Evolutionary conservation across 2,888 invertebrate genomes (phyloP), one percentile per base, ranked within the genome.

Genomic region (Barypeithes pellucidus): DNA sequence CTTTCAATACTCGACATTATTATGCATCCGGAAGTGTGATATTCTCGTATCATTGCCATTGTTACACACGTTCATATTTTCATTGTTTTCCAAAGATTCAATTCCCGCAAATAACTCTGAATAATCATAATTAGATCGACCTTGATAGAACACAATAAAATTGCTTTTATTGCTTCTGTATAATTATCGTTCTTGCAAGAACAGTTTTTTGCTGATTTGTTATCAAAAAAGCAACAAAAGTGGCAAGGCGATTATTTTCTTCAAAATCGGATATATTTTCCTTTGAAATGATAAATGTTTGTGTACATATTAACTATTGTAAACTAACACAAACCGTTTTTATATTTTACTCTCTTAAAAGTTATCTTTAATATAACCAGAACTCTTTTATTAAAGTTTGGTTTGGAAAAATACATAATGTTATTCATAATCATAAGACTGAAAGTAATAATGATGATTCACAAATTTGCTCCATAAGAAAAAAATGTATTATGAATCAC

Each of bases 181-280:
- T 24, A n/a, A 50, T 50, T 50, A 2, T 50, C n/a, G 12, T n/a
- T 50, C 24, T 20, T 47, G 4, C 16, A 18, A 50, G 20, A 24
- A 24, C 9, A n/a, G n/a, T 50, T 50, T 47, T 50, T 50, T 24
- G 50, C 50, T 7, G 12, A n/a, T 50, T 50, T 20, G n/a, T 50
- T 50, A 50, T 24, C 24, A 50, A 22, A 29, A 24, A 22, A n/a
- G n/a, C 22, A 50, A 24, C 20, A 20, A 50, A 22, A 50, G 20
- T 50, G 5, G 50, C 12, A 22, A 22, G 22, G 22, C 14, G 9
- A 14, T 41, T n/a, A 14, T 14, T n/a, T n/a, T n/a, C n/a, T n/a
- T n/a, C n/a, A n/a, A n/a, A n/a, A n/a, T n/a, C n/a, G n/a, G n/a
- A n/a, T n/a, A n/a, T n/a, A n/a, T n/a, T n/a, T n/a, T n/a, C n/a